Percentiles rank a stretch among this genome's conserved stretches.
Evolutionary conservation across 2,797 vertebrate species (phyloP).

Genomic region (Fistularia commersonii): DNA sequence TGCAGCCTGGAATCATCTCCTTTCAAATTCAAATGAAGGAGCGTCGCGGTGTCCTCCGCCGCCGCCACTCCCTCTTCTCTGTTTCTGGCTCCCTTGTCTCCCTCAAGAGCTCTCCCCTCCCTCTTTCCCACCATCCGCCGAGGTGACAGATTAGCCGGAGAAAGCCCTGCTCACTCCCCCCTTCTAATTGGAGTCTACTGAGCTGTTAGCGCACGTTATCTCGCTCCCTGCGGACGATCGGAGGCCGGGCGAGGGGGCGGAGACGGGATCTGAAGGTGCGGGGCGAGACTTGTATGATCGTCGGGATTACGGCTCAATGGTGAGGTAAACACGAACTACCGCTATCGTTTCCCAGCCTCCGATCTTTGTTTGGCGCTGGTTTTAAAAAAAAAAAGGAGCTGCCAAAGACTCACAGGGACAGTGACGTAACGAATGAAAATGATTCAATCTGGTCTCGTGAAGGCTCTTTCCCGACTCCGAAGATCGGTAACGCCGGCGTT

Average conservation of each 20-base stretch:
- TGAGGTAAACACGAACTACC: too few relatives aligned
- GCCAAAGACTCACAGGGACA: too few relatives aligned
- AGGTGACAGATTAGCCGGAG: constrained; percentile 35
- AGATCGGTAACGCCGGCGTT: too few relatives aligned
- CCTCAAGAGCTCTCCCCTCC: constrained; percentile 4
- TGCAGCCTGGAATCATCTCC: constrained; percentile 4
- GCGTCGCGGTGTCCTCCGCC: constrained; percentile 9
- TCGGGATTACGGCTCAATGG: neutral
- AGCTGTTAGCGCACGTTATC: constrained; percentile 23
- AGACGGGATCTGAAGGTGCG: neutral
- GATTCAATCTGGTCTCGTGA: too few relatives aligned
- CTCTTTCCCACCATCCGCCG: constrained; percentile 12
- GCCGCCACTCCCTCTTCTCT: neutral
- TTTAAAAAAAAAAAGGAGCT: too few relatives aligned
- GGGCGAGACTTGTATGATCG: constrained; percentile 3
- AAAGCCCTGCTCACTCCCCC: constrained; percentile 27
- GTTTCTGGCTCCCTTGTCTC: constrained; percentile 5
- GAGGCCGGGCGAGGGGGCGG: neutral
- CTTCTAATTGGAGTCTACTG: constrained; percentile 44
- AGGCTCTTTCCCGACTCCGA: too few relatives aligned
- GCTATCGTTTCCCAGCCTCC: too few relatives aligned
- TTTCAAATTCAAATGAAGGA: constrained; percentile 15
- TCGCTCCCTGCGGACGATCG: constrained; percentile 3
- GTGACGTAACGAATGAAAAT: too few relatives aligned
- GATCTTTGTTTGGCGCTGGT: too few relatives aligned